Base-by-base conservation (phyloP, 2,888 invertebrate genomes). In the Julus scandinavius region DNA sequence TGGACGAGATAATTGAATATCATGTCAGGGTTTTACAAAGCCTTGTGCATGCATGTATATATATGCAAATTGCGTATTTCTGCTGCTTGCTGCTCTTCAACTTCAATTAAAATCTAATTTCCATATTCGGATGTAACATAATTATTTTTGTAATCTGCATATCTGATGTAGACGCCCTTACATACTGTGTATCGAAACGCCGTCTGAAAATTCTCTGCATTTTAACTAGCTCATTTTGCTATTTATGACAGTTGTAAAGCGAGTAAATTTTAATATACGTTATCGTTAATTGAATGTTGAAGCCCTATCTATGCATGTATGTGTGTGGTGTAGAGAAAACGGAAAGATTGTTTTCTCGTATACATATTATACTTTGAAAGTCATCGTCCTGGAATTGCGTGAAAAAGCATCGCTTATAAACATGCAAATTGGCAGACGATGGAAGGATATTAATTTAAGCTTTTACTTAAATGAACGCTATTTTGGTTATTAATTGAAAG, bases 91-190 rank as follows among this genome's bases (percentile, higher is more conserved):
- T 29, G 72, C 72, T 72, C 72, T 72, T 72, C 72, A 72, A 72
- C 72, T 72, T 72, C 72, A 72, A 72, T 72, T 72, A 72, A 72
- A 72, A 72, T 72, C 72, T 72, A 20, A 72, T 72, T 72, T 72
- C 72, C 72, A 72, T 72, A 72, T 72, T 72, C 72, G 72, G 72
- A 72, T 72, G 20, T 72, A 72, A 72, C 72, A 29, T 72, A 72
- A 72, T 72, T 72, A 72, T 72, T 72, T 72, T 72, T n/a, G 72
- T 72, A 72, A 72, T 72, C 72, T 72, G 72, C 72, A 72, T 72
- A 72, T 72, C 72, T 72, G 72, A 72, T 72, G 72, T 72, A 72
- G 72, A 72, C 72, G 72, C 29, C 72, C 72, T 72, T 5, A 45
- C 6, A 45, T 45, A 45, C 72, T 72, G 9, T 29, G 9, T 9